Base-by-base conservation (phyloP, 2,113 vertebrate species). In the Glareola pratincola region DNA sequence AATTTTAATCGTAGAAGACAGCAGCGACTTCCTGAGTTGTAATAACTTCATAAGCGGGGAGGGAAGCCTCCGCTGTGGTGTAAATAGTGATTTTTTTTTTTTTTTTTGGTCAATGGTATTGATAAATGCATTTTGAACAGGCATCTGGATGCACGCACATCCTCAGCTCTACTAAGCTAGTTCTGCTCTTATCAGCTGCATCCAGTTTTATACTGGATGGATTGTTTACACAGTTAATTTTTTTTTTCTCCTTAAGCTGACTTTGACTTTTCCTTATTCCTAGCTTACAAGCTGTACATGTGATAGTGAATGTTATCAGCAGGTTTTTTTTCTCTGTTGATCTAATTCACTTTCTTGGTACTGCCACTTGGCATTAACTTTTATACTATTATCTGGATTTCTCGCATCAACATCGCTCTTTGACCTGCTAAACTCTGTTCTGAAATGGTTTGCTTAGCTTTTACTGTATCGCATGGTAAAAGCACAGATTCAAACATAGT, bases 401-500 rank as follows among this genome's bases (percentile, higher is more conserved):
- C 90, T 92, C 4, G 12, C 92, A 81, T 88, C 37, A 19, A 16
- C 51, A 6, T 59, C 85, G 80, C 71, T 92, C 91, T 94, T 67
- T 82, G 84, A 94, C 86, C 88, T 93, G 91, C 91, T 95, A 92
- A 95, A 79, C 34, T 76, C 91, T 91, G 74, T 74, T 85, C 80
- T 87, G 50, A 94, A 96, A 94, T 59, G 87, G 69, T 89, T 94
- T 97, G 94, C 84, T 88, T 76, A 59, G 95, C 94, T 97, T 97
- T 97, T 97, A 95, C 97, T 96, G 77, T 3, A 54, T 71, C 72
- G 57, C 63, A 71, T 54, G 74, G 96, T 97, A 96, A 96, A 96
- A 96, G 97, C 97, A 95, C 71, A 80, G 92, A 63, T 91, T 96
- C 95, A 97, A 91, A 96, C 81, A 45, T 76, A 30, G 89, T 96